A percentile compares a stretch with the other conserved stretches of the same genome.
Conservation (phyloP, 64 coral and sea anemone genomes). For the Actinia equina region DNA sequence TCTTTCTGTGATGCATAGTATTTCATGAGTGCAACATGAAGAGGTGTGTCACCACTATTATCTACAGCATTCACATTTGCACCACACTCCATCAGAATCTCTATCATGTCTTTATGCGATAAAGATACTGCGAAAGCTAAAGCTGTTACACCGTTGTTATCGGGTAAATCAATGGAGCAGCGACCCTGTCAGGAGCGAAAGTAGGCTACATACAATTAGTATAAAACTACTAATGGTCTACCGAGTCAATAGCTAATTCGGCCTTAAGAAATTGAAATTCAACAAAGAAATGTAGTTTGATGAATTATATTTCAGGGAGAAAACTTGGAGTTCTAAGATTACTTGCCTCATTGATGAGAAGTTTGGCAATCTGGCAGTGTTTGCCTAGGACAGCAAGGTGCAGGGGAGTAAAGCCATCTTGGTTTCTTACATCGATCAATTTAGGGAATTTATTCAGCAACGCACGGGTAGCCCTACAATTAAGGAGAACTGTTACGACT, state of each 20-base stretch:
- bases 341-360: neutral
- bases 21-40: slow-evolving; percentile 59
- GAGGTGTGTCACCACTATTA: slow-evolving; percentile 59
- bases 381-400: no score
- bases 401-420: slow-evolving; percentile 29
- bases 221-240: no score
- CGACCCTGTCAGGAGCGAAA: slow-evolving; percentile 34
- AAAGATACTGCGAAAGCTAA: slow-evolving; percentile 34
- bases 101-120: slow-evolving; percentile 35
- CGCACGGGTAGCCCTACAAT: slow-evolving; percentile 50
- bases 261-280: no score
- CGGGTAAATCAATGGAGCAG: slow-evolving; percentile 47
- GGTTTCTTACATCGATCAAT: slow-evolving; percentile 55
- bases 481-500: no score
- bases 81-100: slow-evolving; percentile 61
- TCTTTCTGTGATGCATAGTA: neutral
- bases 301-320: no score
- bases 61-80: slow-evolving; percentile 58
- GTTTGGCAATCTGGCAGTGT: neutral
- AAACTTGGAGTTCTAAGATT: no score
- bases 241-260: no score
- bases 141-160: slow-evolving; percentile 49
- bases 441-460: slow-evolving; percentile 48
- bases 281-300: no score
- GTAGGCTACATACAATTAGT: no score